Percentiles rank a stretch among this genome's conserved stretches.
Conservation (phyloP, 2,113 vertebrate genomes). For the Hypocryptadius cinnamomeus region DNA sequence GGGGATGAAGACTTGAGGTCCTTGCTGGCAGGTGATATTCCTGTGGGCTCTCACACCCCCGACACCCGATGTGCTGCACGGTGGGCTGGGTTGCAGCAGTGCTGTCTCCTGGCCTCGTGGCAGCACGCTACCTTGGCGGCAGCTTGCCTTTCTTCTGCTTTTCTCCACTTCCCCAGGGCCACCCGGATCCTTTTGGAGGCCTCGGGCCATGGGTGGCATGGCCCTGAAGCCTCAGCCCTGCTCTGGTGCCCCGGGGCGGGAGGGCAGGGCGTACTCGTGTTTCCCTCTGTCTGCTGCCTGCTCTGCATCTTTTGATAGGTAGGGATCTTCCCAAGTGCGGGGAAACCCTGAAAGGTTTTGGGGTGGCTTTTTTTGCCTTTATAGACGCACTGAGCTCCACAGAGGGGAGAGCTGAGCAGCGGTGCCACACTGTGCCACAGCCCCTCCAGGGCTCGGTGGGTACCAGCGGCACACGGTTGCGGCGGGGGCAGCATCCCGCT, state of each 20-base stretch:
- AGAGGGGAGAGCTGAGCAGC: not conserved
- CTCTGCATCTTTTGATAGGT: not conserved
- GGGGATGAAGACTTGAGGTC: not conserved
- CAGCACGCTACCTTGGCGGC: fast-evolving
- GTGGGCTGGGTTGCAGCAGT: not conserved
- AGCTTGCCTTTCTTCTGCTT: not conserved
- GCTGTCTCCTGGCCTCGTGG: not conserved
- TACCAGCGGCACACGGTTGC: fast-evolving
- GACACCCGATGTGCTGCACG: fast-evolving
- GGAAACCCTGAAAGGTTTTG: not conserved
- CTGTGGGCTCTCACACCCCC: fast-evolving
- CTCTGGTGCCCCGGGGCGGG: fast-evolving
- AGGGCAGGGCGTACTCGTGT: not conserved
- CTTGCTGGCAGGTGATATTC: not conserved
- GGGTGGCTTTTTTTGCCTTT: not conserved
- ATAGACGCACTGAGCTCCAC: fast-evolving
- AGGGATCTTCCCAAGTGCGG: not conserved
- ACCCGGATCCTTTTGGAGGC: not conserved
- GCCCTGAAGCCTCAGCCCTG: not conserved
- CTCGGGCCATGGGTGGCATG: not conserved
- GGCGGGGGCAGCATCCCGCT: not conserved
- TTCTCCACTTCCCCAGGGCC: not conserved
- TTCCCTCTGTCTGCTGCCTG: not conserved
- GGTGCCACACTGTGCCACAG: fast-evolving
- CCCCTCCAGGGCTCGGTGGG: not conserved